Evolutionary conservation across 2,797 vertebrate species (phyloP).

Genomic region (Mycteria americana): DNA sequence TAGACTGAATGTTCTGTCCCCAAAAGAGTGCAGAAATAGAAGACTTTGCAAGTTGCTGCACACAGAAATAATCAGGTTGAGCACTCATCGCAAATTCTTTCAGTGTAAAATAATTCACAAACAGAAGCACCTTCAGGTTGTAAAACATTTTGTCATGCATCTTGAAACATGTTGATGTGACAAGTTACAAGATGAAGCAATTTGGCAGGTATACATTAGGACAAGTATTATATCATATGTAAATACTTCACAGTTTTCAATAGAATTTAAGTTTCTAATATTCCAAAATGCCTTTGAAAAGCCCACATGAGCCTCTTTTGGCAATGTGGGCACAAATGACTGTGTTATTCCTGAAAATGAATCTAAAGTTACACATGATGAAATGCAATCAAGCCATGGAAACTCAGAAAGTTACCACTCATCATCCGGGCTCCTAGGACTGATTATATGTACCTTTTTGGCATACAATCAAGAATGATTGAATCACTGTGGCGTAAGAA

Average conservation of each 20-base stretch:
- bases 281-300: background rate
- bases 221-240: background rate
- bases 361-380: background rate
- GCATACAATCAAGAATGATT: background rate
- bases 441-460: background rate
- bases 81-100: background rate
- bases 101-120: conserved; percentile 46
- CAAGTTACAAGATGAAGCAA: conserved; percentile 40
- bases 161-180: conserved; percentile 37
- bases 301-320: background rate
- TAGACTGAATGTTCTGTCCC: background rate
- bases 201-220: conserved; percentile 38
- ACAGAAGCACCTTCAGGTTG: conserved; percentile 35
- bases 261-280: background rate
- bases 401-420: background rate
- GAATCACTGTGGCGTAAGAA: background rate
- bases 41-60: background rate
- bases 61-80: conserved; percentile 10
- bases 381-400: background rate
- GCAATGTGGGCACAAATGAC: background rate
- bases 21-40: background rate
- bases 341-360: background rate
- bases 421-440: background rate
- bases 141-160: conserved; percentile 54
- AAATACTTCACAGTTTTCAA: conserved; percentile 5